Percentiles rank a stretch among this genome's conserved stretches.
phyloP scores from a whole-genome alignment of 2,888 invertebrate species.

The Melanophora roralis region DNA sequence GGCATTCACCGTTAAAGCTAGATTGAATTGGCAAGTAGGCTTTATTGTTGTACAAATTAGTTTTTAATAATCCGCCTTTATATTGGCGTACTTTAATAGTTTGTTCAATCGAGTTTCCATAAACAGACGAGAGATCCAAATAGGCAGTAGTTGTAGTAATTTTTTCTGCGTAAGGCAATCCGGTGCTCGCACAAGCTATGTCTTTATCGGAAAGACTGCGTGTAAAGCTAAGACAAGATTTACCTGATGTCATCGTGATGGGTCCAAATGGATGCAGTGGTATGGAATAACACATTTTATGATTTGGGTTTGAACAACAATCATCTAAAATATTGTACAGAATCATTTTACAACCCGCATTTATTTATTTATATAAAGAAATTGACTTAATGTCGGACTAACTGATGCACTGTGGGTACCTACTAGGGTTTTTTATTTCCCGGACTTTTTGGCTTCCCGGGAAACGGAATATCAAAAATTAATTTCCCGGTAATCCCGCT shows the following conservation, averaged over 20 bases:
- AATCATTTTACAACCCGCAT: too few species aligned
- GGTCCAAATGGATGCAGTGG: slow-evolving; percentile 79
- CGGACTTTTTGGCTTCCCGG: too few species aligned
- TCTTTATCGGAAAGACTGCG: slow-evolving; percentile 82
- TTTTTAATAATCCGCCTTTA: slow-evolving; percentile 82
- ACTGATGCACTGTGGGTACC: too few species aligned
- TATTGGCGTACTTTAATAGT: slow-evolving; percentile 81
- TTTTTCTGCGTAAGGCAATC: slow-evolving; percentile 79
- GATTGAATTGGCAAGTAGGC: slow-evolving; percentile 83
- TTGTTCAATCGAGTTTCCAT: slow-evolving; percentile 83
- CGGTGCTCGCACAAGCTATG: slow-evolving; percentile 79
- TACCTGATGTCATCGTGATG: slow-evolving; percentile 77
- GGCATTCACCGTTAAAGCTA: slow-evolving; percentile 78
- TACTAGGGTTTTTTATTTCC: too few species aligned
- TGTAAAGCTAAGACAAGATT: slow-evolving; percentile 82
- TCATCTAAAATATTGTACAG: slow-evolving; percentile 60
- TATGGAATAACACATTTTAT: slow-evolving; percentile 78
- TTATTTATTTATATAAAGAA: too few species aligned
- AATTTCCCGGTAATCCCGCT: too few species aligned
- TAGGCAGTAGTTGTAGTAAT: slow-evolving; percentile 76
- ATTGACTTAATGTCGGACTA: too few species aligned
- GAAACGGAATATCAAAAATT: too few species aligned
- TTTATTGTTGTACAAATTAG: slow-evolving; percentile 79
- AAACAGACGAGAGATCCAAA: slow-evolving; percentile 87
- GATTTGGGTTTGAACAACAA: slow-evolving; percentile 65